Base-by-base conservation (phyloP, 2,888 invertebrate genomes). In the Apodemia duryi region DNA sequence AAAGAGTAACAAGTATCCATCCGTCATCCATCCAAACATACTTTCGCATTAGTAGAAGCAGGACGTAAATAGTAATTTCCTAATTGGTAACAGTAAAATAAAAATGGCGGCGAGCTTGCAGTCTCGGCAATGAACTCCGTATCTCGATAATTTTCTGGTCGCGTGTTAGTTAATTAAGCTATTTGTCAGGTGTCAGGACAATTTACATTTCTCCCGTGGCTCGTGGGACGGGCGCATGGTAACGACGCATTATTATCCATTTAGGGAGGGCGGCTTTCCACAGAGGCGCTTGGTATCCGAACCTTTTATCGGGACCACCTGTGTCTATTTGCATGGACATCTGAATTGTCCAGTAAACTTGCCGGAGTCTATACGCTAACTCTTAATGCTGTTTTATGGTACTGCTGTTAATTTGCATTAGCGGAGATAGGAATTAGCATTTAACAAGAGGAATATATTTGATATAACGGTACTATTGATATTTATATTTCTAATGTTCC, bases 211-310 rank as follows among this genome's bases (percentile, higher is more conserved):
- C 88, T 87, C 82, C 80, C 72, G 79, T 80, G 83, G 82, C 81
- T 75, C 74, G 75, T 75, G 78, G 77, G 76, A 78, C 79, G 77
- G 73, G 78, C 80, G 81, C 82, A 84, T 80, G 82, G 82, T 78
- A 88, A 90, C 89, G 90, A 86, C 87, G 89, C 87, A 91, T 91
- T 91, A 91, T 91, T 91, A 87, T 89, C 91, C 91, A 87, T 91
- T 91, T 91, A 91, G 90, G 91, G 90, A 87, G 77, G 82, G 86
- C 90, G 91, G 90, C 89, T 83, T 88, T 86, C 84, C 82, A 84
- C 75, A 82, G 78, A 80, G 82, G 79, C 80, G 78, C 76, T 76
- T 80, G 81, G 83, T 79, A 78, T 81, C 80, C 78, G 84, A 84
- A 86, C 86, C 90, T 87, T 88, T 89, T 89, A 88, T 89, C 86